Evolutionary conservation across 1,140 invertebrate species (phyloP), one percentile per base, ranked within the genome.

Genomic region (Thrips palmi): DNA sequence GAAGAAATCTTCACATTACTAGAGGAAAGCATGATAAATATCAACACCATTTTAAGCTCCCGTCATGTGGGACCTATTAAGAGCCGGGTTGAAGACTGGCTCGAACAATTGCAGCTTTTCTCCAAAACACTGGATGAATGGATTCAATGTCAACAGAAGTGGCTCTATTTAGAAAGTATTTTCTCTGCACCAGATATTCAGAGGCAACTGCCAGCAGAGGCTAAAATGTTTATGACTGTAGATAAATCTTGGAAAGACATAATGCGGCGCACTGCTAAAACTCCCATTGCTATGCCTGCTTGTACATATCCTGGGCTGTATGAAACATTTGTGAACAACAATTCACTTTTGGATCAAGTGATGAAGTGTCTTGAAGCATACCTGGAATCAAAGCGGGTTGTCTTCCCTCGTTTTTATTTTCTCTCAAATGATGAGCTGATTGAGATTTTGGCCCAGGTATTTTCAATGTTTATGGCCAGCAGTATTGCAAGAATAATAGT

Each of bases 371-470:
- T 81, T 5, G 77, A 81, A 51, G 75, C 75, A 1, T 84, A 83
- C 52, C 53, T 84, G 32, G 78, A 93, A 57, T 85, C 83, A 12
- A 92, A 93, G 54, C 65, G 88, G 31, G 71, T 91, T 2, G 80
- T 80, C 5, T 94, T 92, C 57, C 86, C 88, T 17, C 61, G 87
- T 45, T 83, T 94, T 59, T 94, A 92, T 60, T 94, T 94, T 56
- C 59, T 94, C 17, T 93, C 87, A 1, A 93, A 94, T 57, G 86
- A 91, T 47, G 88, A 93, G 52, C 59, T 94, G 12, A 60, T 96
- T 21, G 87, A 93, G 60, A 91, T 93, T 49, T 62, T 94, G 32
- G 82, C 84, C 25, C 83, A 88, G 63, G 70, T 73, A 52, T 34
- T 8, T 8, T 34, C 10, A 5, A 12, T 7, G 6, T 7, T 7